Base-by-base conservation (phyloP, 2,113 vertebrate species). In the Diadophis punctatus region DNA sequence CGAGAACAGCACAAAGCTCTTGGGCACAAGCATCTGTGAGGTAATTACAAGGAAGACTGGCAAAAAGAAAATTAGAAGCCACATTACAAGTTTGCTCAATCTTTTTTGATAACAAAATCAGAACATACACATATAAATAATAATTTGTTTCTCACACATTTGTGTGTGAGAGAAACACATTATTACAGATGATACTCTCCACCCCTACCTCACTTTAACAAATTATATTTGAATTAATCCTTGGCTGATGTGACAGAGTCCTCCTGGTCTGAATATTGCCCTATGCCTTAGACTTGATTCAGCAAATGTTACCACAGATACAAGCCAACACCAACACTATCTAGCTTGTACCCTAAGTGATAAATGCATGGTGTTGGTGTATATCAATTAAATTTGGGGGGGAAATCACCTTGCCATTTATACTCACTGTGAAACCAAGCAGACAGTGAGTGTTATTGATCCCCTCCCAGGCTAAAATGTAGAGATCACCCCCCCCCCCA, bases 1-100 rank as follows among this genome's bases (percentile, higher is more conserved):
- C 86, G 23, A 93, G 74, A 86, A 56, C 55, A 43, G 43, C 9
- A 30, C 74, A 93, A 43, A 93, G 92, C 60, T 90, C 92, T 90
- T 90, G 88, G 80, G 55, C 46, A 63, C 88, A 90, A 39, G 74
- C 53, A 43, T 93, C 53, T 12, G 92, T 90, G 92, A 93, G 88
- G 88, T 52, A 63, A 86, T 93, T 93, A 30, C 52, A n/a, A 90
- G 8, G 9, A 63, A 93, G 92, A 14, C 92, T 93, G 74, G 23
- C 88, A 92, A 89, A 85, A 55, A 25, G 27, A 86, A 86, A 92
- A 60, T 23, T 22, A 23, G 48, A 63, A 16, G 55, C 18, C 10
- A 8, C 4, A 11, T 20, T 10, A 85, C 12, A 51, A 23, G 12
- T 23, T 52, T 49, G 85, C 16, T n/a, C 25, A 48, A 85, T 34